phyloP scores from a whole-genome alignment of 2,113 vertebrate species.

The Polypterus senegalus region DNA sequence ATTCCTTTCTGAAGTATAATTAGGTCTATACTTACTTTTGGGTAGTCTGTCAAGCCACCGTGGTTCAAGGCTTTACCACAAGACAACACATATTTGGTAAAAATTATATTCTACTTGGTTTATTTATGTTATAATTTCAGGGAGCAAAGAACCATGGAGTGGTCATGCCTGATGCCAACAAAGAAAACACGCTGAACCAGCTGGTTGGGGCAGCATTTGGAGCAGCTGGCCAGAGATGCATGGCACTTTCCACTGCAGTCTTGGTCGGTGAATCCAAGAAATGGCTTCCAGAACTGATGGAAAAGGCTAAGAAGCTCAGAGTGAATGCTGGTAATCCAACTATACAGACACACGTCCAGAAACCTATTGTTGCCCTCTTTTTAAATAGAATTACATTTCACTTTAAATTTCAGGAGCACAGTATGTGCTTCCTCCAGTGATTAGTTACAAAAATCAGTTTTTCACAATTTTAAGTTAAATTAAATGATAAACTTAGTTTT shows the following conservation, averaged over 20 bases:
- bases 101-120: not conserved
- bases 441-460: not conserved
- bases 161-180: slow-evolving; percentile 95
- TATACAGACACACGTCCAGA: too few relatives aligned
- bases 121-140: slow-evolving; percentile 37
- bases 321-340: slow-evolving; percentile 74
- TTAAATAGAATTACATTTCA: too few relatives aligned
- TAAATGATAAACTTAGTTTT: too few relatives aligned
- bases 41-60: too few relatives aligned
- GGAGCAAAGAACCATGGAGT: slow-evolving; percentile 97
- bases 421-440: too few relatives aligned
- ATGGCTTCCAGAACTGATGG: slow-evolving; percentile 89
- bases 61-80: too few relatives aligned
- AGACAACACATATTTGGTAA: too few relatives aligned
- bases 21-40: too few relatives aligned
- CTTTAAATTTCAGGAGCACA: too few relatives aligned
- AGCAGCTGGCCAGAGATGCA: slow-evolving; percentile 91
- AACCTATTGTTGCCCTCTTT: too few relatives aligned
- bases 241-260: slow-evolving; percentile 91
- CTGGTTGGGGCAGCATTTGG: slow-evolving; percentile 91
- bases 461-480: too few relatives aligned
- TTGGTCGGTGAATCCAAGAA: slow-evolving; percentile 74
- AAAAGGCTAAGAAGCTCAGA: slow-evolving; percentile 69
- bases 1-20: not conserved
- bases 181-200: slow-evolving; percentile 93